Percentiles rank a stretch among this genome's conserved stretches.
These are phyloP conservation scores for Periparus ater DNA, from an alignment of 2,797 vertebrate genomes.

Conservation along the genomic window DNA sequence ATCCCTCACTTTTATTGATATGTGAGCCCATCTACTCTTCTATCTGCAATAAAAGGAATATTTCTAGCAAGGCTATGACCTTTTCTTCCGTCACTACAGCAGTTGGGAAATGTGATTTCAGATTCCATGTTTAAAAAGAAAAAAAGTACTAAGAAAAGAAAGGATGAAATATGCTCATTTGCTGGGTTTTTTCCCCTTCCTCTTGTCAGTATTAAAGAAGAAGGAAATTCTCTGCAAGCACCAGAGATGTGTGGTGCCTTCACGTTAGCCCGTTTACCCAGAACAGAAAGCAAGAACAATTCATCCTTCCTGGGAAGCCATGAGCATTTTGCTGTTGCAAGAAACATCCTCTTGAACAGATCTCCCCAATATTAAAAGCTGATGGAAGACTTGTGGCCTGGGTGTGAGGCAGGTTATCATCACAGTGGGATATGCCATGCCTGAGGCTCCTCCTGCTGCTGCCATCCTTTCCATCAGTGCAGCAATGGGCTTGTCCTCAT, in stretches of 20 bases:
- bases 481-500: neutral
- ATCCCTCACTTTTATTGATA: slow-evolving; percentile 53
- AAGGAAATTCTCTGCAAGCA: neutral
- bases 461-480: neutral
- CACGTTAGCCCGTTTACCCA: neutral
- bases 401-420: neutral
- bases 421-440: neutral
- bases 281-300: neutral
- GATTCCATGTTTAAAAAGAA: neutral
- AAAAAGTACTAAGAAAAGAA: neutral
- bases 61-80: slow-evolving; percentile 20
- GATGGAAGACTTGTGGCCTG: neutral
- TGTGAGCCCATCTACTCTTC: slow-evolving; percentile 29
- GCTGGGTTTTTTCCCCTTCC: neutral
- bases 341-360: neutral
- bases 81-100: slow-evolving; percentile 26
- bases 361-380: neutral
- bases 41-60: slow-evolving; percentile 48
- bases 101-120: neutral
- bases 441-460: neutral
- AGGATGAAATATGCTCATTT: neutral
- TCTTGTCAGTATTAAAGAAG: neutral
- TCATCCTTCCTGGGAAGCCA: neutral
- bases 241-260: neutral
- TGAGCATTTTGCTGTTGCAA: neutral